Evolutionary conservation across 2,797 vertebrate genomes (phyloP), one percentile per base, ranked within the genome.

Genomic region (Nothura maculosa): DNA sequence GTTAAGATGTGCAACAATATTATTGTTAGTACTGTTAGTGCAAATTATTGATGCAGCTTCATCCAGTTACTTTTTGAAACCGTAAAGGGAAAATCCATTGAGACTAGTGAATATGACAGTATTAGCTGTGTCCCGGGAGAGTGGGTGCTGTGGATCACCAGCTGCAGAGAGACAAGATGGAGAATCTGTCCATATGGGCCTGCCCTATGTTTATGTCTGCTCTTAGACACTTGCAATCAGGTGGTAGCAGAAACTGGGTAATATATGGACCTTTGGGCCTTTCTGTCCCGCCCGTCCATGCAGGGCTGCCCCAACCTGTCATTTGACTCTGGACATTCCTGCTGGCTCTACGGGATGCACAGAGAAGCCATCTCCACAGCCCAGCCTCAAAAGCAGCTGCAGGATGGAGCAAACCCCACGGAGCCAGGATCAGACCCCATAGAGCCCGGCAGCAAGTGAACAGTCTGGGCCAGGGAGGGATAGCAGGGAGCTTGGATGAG

Each of bases 41-140:
- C 76, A 66, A 89, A 90, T 66, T 47, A 74, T 11, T 66, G 85
- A 85, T 85, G 91, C 77, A 92, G 54, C 66, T 95, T 83, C 30
- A 83, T 92, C 83, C 77, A 85, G 42, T 87, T 78, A 38, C 2
- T 6, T n/a, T 43, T 79, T 27, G 82, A 92, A 83, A 48, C 85
- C 28, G 10, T 21, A 90, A 87, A 82, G 89, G 58, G 77, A 43
- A 85, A 91, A 54, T 45, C 69, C 91, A 85, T 72, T 30, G 2
- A 7, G 16, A 12, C 85, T 55, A 89, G 80, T 92, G 75, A 78
- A 80, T 85, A 70, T 86, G 90, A 94, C 82, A 85, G 92, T 74
- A 83, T 92, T 87, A 83, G 87, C 82, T 50, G 43, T 17, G 50
- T 75, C 91, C 81, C 90, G 38, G 61, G 80, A 66, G 58, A 45